Percentiles rank a stretch among this genome's conserved stretches.
Evolutionary conservation across 2,888 invertebrate genomes (phyloP).

Genomic region (Hypolimnas misippus): DNA sequence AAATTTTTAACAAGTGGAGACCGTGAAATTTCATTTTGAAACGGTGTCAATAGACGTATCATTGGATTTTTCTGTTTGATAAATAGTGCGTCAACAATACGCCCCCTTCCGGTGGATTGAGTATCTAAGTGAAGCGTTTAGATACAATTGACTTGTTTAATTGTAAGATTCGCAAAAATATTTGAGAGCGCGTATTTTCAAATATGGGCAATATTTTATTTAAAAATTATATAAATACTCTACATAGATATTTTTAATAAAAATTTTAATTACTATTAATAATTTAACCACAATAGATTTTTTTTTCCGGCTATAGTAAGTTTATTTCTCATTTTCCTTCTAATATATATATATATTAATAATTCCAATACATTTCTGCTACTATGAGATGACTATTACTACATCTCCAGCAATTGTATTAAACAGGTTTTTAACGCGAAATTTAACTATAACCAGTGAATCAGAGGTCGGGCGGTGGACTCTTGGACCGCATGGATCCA

Average conservation of each 20-base stretch:
- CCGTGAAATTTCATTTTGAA: conserved; percentile 73
- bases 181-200: background rate
- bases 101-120: conserved; percentile 61
- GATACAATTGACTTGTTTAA: conserved; percentile 22
- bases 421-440: conserved; percentile 38
- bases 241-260: too few relatives aligned
- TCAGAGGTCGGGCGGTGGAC: conserved; percentile 54
- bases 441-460: conserved; percentile 50
- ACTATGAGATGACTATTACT: background rate
- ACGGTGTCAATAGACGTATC: conserved; percentile 70
- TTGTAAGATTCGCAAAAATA: conserved; percentile 23
- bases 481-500: conserved; percentile 47
- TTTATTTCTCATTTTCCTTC: too few relatives aligned
- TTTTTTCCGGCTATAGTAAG: too few relatives aligned
- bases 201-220: too few relatives aligned
- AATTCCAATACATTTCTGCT: too few relatives aligned
- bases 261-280: too few relatives aligned
- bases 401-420: conserved; percentile 13
- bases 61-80: conserved; percentile 71
- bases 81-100: conserved; percentile 75
- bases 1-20: conserved; percentile 59
- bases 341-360: too few relatives aligned
- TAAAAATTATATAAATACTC: too few relatives aligned
- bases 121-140: conserved; percentile 31
- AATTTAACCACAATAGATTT: too few relatives aligned